These are phyloP conservation scores for Progne subis DNA, from an alignment of 2,113 vertebrate genomes.

Conservation along the genomic window DNA sequence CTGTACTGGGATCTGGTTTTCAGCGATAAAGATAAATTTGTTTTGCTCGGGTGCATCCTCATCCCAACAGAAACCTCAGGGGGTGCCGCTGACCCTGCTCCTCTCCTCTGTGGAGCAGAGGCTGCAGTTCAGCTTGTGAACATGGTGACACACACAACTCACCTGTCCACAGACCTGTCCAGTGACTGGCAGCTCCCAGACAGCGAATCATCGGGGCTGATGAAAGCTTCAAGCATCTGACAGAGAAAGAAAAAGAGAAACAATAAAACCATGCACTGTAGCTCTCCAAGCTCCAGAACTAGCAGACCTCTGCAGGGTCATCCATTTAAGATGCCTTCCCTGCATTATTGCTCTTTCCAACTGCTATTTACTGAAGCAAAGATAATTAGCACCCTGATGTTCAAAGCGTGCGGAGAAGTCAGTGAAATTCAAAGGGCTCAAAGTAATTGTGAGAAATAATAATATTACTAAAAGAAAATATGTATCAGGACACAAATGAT, in stretches of 20 bases:
- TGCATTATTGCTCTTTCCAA: background rate
- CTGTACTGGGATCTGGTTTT: background rate
- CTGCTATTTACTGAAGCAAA: background rate
- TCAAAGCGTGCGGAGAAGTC: background rate
- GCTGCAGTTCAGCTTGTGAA: background rate
- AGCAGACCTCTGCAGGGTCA: background rate
- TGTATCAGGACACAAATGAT: background rate
- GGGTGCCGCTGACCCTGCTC: background rate
- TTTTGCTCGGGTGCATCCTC: background rate
- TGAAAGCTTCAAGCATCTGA: slow-evolving; percentile 88
- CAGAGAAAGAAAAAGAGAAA: background rate
- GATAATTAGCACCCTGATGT: background rate
- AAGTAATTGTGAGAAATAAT: background rate
- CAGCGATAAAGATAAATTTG: background rate
- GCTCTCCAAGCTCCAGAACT: background rate
- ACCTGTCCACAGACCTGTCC: slow-evolving; percentile 87
- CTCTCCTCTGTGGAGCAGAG: rapidly evolving
- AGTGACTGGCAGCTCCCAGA: slow-evolving; percentile 88
- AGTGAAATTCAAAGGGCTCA: background rate
- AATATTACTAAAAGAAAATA: background rate
- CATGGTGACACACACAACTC: background rate
- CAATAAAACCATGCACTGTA: background rate
- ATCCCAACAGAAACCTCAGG: background rate
- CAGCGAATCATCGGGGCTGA: slow-evolving; percentile 83
- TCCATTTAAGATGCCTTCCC: background rate